Conservation (phyloP, 2,888 invertebrate species). For the Entomobrya multifasciata region DNA sequence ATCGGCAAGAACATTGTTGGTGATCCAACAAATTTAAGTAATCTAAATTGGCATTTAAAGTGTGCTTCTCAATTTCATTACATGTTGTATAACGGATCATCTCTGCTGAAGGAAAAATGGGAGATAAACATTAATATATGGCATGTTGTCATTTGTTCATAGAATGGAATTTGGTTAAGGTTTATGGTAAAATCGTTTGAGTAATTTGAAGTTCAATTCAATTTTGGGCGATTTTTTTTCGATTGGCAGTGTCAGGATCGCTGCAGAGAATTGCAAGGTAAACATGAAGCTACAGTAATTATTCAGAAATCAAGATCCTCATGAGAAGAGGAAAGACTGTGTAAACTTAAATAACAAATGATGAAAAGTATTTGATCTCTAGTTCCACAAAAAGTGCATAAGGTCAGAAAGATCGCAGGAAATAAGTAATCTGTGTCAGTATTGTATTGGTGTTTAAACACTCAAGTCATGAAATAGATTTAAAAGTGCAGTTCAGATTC, state of each 20-base stretch:
- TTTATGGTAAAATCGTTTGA: background rate
- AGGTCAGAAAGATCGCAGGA: no score
- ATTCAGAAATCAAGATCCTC: background rate
- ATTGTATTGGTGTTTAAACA: background rate
- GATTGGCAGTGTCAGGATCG: constrained; percentile 33
- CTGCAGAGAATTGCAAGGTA: background rate
- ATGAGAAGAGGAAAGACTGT: no score
- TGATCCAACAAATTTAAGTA: background rate
- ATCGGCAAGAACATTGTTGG: background rate
- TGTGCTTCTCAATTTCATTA: background rate
- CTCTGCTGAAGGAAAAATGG: constrained; percentile 9
- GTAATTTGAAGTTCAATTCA: constrained; percentile 11
- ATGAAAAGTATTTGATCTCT: background rate
- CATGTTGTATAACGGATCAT: background rate
- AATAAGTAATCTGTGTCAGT: constrained; percentile 3
- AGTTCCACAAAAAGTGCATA: background rate
- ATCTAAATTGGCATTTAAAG: background rate
- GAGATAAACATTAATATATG: background rate
- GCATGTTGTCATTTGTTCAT: background rate
- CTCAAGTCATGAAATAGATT: background rate
- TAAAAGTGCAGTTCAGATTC: background rate
- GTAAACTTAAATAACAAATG: background rate
- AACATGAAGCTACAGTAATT: background rate
- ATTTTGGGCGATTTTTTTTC: background rate
- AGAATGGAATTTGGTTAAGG: background rate